Percentiles rank a stretch among this genome's conserved stretches.
phyloP scores from a whole-genome alignment of 2,888 invertebrate species.

The Cistogaster globosa region DNA sequence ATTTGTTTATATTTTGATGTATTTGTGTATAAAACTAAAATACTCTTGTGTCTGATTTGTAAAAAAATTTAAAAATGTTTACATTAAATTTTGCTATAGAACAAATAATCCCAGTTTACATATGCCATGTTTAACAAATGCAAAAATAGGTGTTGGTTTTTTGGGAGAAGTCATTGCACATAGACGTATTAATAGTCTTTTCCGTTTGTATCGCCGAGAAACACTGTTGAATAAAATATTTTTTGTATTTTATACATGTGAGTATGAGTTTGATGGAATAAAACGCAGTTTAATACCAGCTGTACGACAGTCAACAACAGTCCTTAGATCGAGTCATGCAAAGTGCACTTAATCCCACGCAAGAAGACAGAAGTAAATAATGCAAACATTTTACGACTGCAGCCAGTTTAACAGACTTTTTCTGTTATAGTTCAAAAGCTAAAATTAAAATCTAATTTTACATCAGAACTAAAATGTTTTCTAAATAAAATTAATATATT shows the following conservation, averaged over 20 bases:
- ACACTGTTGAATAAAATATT: no score
- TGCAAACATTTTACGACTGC: no score
- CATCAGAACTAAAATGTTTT: no score
- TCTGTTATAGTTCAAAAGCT: no score
- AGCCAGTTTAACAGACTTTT: no score
- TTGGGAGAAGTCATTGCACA: conserved; percentile 65
- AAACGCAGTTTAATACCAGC: not conserved
- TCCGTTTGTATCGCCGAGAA: conserved; percentile 12
- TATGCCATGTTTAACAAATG: conserved; percentile 8
- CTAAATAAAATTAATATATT: no score
- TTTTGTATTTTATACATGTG: not conserved
- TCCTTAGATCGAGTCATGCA: conserved; percentile 9
- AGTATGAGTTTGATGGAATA: conserved; percentile 5
- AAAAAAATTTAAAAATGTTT: conserved; percentile 48
- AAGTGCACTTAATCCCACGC: no score
- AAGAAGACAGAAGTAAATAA: no score
- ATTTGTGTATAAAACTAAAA: no score
- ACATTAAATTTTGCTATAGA: not conserved
- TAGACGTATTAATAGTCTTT: conserved; percentile 56
- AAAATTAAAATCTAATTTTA: no score
- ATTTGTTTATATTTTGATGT: no score
- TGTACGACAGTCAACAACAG: conserved; percentile 16
- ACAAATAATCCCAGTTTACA: conserved; percentile 19
- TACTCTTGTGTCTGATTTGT: conserved; percentile 33
- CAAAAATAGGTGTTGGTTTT: conserved; percentile 57